Conservation (phyloP, 2,113 vertebrate species). For the Zapus hudsonius region DNA sequence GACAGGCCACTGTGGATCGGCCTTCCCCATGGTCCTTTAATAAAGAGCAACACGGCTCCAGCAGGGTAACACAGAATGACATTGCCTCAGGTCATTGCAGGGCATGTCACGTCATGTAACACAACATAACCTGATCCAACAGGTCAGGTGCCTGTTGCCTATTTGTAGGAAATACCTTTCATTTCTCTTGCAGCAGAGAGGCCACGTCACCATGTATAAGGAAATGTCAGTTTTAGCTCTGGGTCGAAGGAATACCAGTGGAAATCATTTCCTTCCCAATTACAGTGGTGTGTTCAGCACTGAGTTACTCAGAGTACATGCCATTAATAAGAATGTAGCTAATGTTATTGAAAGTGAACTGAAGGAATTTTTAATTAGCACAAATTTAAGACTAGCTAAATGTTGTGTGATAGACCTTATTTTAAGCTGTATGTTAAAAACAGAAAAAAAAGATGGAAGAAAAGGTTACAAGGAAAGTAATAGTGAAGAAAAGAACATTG, state of each 20-base stretch:
- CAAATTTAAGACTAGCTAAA: conserved; percentile 61
- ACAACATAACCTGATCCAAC: conserved; percentile 82
- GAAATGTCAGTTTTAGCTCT: conserved; percentile 60
- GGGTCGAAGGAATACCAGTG: conserved; percentile 59
- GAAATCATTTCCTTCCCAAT: conserved; percentile 69
- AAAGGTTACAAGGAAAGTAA: background rate
- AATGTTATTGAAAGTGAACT: conserved; percentile 59
- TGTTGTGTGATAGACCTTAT: background rate
- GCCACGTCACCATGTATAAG: conserved; percentile 62
- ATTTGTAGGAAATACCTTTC: conserved; percentile 74
- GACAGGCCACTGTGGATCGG: conserved; percentile 65
- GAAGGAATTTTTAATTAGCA: conserved; percentile 69
- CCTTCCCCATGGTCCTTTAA: conserved; percentile 75
- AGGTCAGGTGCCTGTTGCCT: conserved; percentile 84
- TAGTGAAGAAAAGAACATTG: background rate
- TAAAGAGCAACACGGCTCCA: conserved; percentile 81
- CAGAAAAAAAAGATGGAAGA: background rate
- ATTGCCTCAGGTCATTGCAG: conserved; percentile 84
- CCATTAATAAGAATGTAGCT: conserved; percentile 52
- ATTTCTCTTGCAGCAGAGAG: conserved; percentile 73
- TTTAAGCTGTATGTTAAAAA: background rate
- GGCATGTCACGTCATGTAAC: conserved; percentile 83
- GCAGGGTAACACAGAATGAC: conserved; percentile 82
- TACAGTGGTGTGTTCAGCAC: conserved; percentile 54
- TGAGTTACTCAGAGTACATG: conserved; percentile 35